Evolutionary conservation across 2,888 invertebrate genomes (phyloP), one percentile per base, ranked within the genome.

Genomic region (Heliconius charithonia): DNA sequence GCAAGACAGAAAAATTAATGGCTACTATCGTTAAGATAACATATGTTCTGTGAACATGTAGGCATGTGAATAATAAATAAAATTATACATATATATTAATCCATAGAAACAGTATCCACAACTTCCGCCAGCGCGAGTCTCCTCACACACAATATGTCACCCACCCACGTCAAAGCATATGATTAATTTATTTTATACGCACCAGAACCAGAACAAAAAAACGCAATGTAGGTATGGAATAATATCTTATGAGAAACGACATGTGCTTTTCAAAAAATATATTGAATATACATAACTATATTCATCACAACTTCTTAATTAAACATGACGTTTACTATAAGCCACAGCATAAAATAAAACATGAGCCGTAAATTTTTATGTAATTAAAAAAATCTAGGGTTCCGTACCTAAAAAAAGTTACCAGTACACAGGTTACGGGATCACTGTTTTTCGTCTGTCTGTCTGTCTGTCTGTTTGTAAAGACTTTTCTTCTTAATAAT

Each of bases 101-200:
- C 69, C 16, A 41, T 41, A 69, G 13, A 41, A 13, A 45, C 41
- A 45, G 69, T n/a, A 25, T 7, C 37, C 37, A 16, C 41, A 7
- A 16, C 25, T 25, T 45, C 16, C 25, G 25, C 69, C 69, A 69
- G 25, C 25, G 41, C 25, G 69, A 25, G 41, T 25, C 25, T 25
- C 22, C 12, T n/a, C 16, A n/a, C n/a, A 37, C 37, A 67, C 37
- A 69, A 69, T 67, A 69, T 41, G 69, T 37, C 67, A 41, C 67
- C 41, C 41, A 41, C 41, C 1, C 69, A 41, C 25, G 25, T 41
- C 69, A 41, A 69, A 19, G 6, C 16, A 13, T 25, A 25, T 69
- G 41, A 69, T 69, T 69, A 69, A 69, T 69, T 45, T 25, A 45
- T 45, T 69, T 41, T 69, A 25, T 16, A 69, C 25, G 25, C n/a